These are phyloP conservation scores for Patella vulgata DNA, from an alignment of 1,140 invertebrate species.

Conservation along the genomic window DNA sequence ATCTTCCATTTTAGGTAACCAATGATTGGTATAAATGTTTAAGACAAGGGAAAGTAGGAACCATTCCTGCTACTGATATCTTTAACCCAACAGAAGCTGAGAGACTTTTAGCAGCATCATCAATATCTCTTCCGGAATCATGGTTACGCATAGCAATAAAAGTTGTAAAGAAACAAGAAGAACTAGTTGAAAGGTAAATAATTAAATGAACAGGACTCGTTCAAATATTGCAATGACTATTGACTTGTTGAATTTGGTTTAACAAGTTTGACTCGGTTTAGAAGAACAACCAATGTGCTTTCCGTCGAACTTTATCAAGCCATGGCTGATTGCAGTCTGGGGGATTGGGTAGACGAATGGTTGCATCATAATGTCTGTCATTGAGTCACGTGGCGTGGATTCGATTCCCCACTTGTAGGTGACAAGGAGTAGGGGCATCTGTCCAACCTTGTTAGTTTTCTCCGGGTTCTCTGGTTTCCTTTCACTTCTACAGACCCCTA, in stretches of 20 bases:
- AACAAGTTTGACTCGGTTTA: conserved; percentile 2
- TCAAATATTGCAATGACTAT: conserved; percentile 3
- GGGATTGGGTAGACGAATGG: too few species aligned
- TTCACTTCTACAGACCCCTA: too few species aligned
- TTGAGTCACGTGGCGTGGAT: too few species aligned
- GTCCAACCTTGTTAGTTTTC: too few species aligned
- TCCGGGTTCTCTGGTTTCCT: too few species aligned
- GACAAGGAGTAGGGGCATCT: too few species aligned
- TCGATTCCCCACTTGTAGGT: too few species aligned
- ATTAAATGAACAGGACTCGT: neutral
- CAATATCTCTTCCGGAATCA: conserved; percentile 27
- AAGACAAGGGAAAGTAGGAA: conserved; percentile 18
- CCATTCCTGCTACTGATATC: conserved; percentile 3
- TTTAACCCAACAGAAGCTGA: conserved; percentile 22
- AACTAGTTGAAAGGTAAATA: conserved; percentile 22
- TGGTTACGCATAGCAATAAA: conserved; percentile 49
- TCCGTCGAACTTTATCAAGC: neutral
- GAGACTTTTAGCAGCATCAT: conserved; percentile 33
- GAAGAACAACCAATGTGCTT: conserved; percentile 3
- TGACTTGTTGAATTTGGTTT: conserved; percentile 6
- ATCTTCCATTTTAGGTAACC: conserved; percentile 28
- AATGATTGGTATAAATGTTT: conserved; percentile 35
- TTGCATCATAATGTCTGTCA: too few species aligned
- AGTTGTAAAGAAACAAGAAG: conserved; percentile 29
- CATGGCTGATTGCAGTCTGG: neutral